Evolutionary conservation across 2,797 vertebrate species (phyloP), one percentile per base, ranked within the genome.

Genomic region (Glossophaga mutica): DNA sequence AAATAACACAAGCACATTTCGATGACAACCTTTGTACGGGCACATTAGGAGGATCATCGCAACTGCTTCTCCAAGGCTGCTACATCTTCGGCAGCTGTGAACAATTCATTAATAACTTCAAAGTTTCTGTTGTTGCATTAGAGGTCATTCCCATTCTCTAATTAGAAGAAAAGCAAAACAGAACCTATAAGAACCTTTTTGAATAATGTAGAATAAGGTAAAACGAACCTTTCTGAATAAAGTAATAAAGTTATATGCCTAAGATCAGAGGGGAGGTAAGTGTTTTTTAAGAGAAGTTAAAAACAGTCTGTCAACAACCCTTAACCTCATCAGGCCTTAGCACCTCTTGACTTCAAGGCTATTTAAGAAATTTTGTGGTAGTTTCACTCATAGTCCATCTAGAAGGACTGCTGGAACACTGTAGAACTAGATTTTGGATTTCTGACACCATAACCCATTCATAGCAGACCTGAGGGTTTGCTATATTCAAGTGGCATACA

Each of bases 141-240:
- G 18, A 90, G 71, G 6, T 67, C 42, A 95, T 94, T 93, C 6
- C 3, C 32, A 78, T 70, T 74, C 71, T 90, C 14, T 21, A 81
- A 67, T 78, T 76, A 82, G 94, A 94, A 94, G 18, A 39, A 95
- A 29, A 94, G 19, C 19, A 90, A 83, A 93, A 48, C 16, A 81
- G 62, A 77, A 48, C 15, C 55, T 93, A 44, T 68, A 81, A 83
- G 24, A 57, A 48, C 0, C 0, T 39, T 26, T 73, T 50, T 70
- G 50, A 92, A 70, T 70, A 12, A 78, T 77, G 16, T 18, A 15
- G 42, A 86, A 65, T 78, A 85, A 67, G 22, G 42, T 37, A 32
- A 82, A 50, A 84, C 79, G 19, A 57, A 48, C 0, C 0, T 39
- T 22, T 73, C 42, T 70, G 44, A 90, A 83, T 81, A 73, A 67